These are phyloP conservation scores for Psittacara wagleri DNA, from an alignment of 2,113 vertebrate genomes.

Conservation along the genomic window DNA sequence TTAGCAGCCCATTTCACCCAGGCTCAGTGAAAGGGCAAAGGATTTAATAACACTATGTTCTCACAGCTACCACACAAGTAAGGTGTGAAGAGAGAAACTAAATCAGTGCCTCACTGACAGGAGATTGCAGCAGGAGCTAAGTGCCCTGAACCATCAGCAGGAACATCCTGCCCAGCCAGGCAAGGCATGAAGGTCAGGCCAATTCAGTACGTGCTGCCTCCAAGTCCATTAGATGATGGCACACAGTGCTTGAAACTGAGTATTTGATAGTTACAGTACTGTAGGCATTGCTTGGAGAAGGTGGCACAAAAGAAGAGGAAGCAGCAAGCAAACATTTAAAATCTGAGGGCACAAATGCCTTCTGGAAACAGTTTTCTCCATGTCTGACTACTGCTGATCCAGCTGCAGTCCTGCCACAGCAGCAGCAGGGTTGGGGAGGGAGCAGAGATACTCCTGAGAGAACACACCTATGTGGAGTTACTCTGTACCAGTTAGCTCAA, in stretches of 20 bases:
- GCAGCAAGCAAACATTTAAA: background rate
- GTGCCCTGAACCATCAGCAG: background rate
- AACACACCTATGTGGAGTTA: background rate
- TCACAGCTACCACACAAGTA: background rate
- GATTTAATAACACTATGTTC: background rate
- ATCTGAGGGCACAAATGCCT: background rate
- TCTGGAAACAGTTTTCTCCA: background rate
- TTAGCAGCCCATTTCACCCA: background rate
- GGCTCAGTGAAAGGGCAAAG: background rate
- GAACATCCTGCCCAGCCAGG: background rate
- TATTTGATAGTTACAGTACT: background rate
- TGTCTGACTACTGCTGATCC: background rate
- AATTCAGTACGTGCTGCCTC: fast-evolving
- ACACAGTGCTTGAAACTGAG: background rate
- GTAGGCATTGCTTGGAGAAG: background rate
- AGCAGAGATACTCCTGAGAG: fast-evolving
- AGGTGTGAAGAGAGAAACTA: background rate
- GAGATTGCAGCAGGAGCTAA: background rate
- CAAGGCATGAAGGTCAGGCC: background rate
- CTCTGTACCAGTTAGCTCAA: background rate
- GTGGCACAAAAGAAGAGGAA: background rate
- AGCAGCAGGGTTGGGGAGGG: fast-evolving
- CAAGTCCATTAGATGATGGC: background rate
- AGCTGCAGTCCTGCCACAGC: background rate
- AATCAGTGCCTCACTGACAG: background rate